These are phyloP conservation scores for Pyralis farinalis DNA, from an alignment of 2,888 invertebrate species.

Conservation along the genomic window DNA sequence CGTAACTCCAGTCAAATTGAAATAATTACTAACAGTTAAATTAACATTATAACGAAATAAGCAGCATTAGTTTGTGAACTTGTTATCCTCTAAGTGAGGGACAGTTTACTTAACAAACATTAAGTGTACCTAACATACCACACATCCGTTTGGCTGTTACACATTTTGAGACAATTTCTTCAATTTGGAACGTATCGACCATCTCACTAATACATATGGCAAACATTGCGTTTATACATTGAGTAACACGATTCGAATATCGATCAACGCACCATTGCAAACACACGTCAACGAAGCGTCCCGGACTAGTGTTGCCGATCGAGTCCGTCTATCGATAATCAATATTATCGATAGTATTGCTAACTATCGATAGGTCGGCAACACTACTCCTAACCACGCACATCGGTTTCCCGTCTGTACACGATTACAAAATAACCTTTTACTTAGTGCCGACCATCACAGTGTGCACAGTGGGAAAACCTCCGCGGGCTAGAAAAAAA, in stretches of 20 bases:
- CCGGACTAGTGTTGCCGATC: slow-evolving; percentile 8
- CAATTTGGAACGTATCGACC: slow-evolving; percentile 62
- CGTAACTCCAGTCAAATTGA: slow-evolving; percentile 70
- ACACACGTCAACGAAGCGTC: slow-evolving; percentile 27
- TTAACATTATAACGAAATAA: slow-evolving; percentile 72
- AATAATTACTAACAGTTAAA: slow-evolving; percentile 74
- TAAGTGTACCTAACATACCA: slow-evolving; percentile 36
- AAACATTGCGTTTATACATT: slow-evolving; percentile 58
- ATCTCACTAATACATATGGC: slow-evolving; percentile 77
- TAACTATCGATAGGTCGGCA: too few relatives aligned
- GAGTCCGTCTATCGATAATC: too few relatives aligned
- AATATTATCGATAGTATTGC: too few relatives aligned
- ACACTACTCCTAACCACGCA: too few relatives aligned
- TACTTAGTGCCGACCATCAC: slow-evolving; percentile 8
- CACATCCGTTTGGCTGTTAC: slow-evolving; percentile 41
- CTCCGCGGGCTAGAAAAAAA: slow-evolving; percentile 33
- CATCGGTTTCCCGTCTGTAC: background rate
- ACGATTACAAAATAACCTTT: slow-evolving; percentile 6
- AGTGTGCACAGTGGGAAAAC: background rate
- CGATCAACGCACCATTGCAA: slow-evolving; percentile 34
- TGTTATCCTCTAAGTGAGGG: slow-evolving; percentile 54
- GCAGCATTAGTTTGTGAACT: slow-evolving; percentile 79
- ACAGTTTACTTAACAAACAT: slow-evolving; percentile 39
- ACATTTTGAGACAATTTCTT: slow-evolving; percentile 47
- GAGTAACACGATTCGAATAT: slow-evolving; percentile 29